Evolutionary conservation across 2,888 invertebrate species (phyloP).

Genomic region (Heliothis peltigera): DNA sequence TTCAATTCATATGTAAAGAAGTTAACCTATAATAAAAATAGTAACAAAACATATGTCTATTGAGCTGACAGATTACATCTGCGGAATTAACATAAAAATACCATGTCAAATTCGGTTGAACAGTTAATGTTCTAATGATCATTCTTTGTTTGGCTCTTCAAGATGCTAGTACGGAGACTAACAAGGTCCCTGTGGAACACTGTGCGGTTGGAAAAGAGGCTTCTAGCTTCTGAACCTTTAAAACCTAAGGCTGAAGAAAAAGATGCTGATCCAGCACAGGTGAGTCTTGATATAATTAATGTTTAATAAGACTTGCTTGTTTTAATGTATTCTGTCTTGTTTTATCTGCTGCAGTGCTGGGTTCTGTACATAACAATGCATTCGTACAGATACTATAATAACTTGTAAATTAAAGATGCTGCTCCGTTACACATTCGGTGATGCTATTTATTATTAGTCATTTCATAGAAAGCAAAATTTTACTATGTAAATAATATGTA

Average conservation of each 20-base stretch:
- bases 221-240: conserved; percentile 78
- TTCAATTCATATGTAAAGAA: conserved; percentile 25
- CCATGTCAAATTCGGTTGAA: conserved; percentile 18
- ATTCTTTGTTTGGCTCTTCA: conserved; percentile 54
- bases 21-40: background rate
- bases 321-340: too few species aligned
- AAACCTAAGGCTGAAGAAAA: conserved; percentile 74
- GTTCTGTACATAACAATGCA: too few species aligned
- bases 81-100: conserved; percentile 51
- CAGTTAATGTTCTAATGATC: conserved; percentile 27
- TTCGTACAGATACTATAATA: too few species aligned
- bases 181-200: conserved; percentile 79
- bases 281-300: conserved; percentile 45
- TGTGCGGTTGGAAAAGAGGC: conserved; percentile 74
- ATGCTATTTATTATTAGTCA: too few species aligned
- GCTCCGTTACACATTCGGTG: too few species aligned
- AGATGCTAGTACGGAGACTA: conserved; percentile 83
- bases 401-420: too few species aligned
- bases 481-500: too few species aligned
- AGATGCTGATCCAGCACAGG: conserved; percentile 81
- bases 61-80: conserved; percentile 44
- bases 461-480: too few species aligned
- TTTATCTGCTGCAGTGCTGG: too few species aligned
- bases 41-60: conserved; percentile 9
- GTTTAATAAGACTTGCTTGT: too few species aligned